Conservation (phyloP, 2,113 vertebrate genomes). For the pig (Sus scrofa) region T2T-Sscrofa CM000823.6:58161001-58161500, state of each 20-base stretch:
- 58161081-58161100: slow-evolving; percentile 90
- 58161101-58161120: background rate
- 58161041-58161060: slow-evolving; percentile 90
- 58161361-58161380: background rate
- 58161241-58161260: slow-evolving; percentile 87
- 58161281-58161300: slow-evolving; percentile 88
- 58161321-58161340: slow-evolving; percentile 75
- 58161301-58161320: slow-evolving; percentile 87
- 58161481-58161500: slow-evolving; percentile 94
- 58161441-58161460: slow-evolving; percentile 93
- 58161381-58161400: background rate
- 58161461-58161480: slow-evolving; percentile 94
- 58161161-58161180: too few relatives aligned
- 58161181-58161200: background rate
- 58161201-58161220: background rate
- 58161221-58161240: slow-evolving; percentile 73
- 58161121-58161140: background rate
- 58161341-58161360: background rate
- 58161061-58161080: slow-evolving; percentile 93
- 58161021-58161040: slow-evolving; percentile 90
- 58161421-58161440: slow-evolving; percentile 83
- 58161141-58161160: background rate
- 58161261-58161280: slow-evolving; percentile 85
- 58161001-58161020: slow-evolving; percentile 91
- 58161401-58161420: background rate